Evolutionary conservation across 1,140 invertebrate species (phyloP).

Genomic region (Drosophila kurseongensis): DNA sequence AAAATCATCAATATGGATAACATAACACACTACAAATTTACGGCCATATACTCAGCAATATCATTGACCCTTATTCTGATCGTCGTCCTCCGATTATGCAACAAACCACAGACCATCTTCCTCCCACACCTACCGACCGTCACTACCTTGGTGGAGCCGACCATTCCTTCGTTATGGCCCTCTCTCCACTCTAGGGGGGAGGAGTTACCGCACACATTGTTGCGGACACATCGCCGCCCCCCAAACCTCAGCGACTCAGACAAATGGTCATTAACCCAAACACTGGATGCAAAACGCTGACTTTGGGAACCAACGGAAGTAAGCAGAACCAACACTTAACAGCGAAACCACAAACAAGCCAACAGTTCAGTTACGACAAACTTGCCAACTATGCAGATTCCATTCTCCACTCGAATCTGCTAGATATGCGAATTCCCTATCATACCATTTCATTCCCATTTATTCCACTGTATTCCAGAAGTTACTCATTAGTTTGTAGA

Average conservation of each 20-base stretch:
- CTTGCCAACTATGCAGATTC: background rate
- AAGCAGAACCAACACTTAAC: slow-evolving; percentile 1
- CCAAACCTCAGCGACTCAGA: no score
- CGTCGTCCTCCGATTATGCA: background rate
- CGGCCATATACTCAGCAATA: slow-evolving; percentile 7
- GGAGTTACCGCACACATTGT: no score
- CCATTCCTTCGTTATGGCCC: slow-evolving; percentile 16
- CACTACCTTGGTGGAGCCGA: slow-evolving; percentile 4
- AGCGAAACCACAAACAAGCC: background rate
- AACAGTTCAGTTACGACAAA: no score
- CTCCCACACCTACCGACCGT: background rate
- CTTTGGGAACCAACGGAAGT: background rate
- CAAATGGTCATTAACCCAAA: slow-evolving; percentile 7
- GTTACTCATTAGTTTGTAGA: background rate
- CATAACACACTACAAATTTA: slow-evolving; percentile 9
- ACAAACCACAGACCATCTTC: slow-evolving; percentile 1
- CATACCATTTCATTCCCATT: background rate
- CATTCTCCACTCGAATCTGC: no score
- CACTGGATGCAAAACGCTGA: slow-evolving; percentile 9
- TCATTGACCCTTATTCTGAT: background rate
- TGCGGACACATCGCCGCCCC: no score
- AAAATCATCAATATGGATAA: slow-evolving; percentile 6
- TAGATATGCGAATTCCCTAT: background rate
- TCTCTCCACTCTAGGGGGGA: slow-evolving; percentile 14
- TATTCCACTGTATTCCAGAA: background rate